A percentile compares a stretch with the other conserved stretches of the same genome.
These are phyloP conservation scores for Hippocampus comes DNA, from an alignment of 2,113 vertebrate genomes.

Conservation along the genomic window DNA sequence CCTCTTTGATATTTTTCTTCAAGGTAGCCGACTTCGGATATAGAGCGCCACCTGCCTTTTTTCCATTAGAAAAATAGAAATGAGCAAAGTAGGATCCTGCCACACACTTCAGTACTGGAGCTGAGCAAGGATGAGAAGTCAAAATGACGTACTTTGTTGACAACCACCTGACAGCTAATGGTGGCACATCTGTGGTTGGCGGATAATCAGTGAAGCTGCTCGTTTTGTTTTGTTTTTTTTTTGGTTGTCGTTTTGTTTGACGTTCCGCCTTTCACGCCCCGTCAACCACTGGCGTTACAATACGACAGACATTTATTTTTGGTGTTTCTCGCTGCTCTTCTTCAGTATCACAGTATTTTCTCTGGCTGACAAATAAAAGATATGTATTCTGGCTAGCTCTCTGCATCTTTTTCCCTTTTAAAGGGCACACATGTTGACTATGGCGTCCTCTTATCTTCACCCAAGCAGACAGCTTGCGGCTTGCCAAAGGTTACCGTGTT, in stretches of 20 bases:
- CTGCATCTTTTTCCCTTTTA: not conserved
- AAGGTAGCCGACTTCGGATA: not conserved
- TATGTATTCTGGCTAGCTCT: conserved; percentile 7
- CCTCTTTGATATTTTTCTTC: not conserved
- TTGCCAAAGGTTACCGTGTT: not conserved
- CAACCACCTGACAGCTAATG: not conserved
- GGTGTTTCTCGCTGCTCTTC: conserved; percentile 1
- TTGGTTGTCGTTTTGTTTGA: too few relatives aligned
- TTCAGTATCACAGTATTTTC: conserved; percentile 1
- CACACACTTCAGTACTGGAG: not conserved
- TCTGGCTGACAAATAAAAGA: conserved; percentile 6
- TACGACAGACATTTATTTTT: not conserved
- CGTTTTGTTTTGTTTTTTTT: not conserved
- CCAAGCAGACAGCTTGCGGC: not conserved
- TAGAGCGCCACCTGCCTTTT: not conserved
- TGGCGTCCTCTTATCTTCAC: not conserved
- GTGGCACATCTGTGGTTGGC: not conserved
- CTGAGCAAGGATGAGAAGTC: too few relatives aligned
- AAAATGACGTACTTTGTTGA: too few relatives aligned
- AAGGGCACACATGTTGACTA: not conserved
- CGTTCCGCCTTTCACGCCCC: not conserved
- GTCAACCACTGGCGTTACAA: not conserved
- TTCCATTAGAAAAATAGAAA: not conserved
- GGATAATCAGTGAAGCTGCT: not conserved
- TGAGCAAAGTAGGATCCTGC: not conserved